These are phyloP conservation scores for Erebia epiphron DNA, from an alignment of 2,888 invertebrate genomes.

Conservation along the genomic window DNA sequence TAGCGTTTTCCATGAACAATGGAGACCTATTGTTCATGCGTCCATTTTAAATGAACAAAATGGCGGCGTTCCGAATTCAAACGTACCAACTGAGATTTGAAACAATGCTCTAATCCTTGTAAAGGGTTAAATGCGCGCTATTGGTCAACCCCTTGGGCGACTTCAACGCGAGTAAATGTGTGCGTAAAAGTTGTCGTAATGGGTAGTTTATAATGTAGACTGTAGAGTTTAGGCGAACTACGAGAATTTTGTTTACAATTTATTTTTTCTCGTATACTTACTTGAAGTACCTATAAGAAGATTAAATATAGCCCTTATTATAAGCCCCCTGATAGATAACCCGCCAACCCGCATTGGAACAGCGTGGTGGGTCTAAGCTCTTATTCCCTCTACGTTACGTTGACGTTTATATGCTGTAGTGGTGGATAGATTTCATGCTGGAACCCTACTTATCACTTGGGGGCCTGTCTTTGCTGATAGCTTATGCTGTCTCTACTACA, in stretches of 20 bases:
- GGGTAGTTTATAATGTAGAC: conserved; percentile 3
- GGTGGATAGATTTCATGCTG: too few species aligned
- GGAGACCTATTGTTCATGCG: conserved; percentile 73
- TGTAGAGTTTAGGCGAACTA: neutral
- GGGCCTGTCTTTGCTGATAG: too few species aligned
- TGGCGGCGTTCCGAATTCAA: conserved; percentile 71
- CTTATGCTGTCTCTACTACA: too few species aligned
- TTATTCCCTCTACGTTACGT: too few species aligned
- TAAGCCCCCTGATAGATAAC: too few species aligned
- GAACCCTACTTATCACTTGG: too few species aligned
- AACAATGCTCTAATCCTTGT: conserved; percentile 77
- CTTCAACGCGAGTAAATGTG: conserved; percentile 49
- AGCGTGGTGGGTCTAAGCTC: too few species aligned
- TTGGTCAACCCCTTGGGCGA: conserved; percentile 72
- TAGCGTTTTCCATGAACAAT: conserved; percentile 68
- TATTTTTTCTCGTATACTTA: too few species aligned
- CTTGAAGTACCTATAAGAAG: too few species aligned
- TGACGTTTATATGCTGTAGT: too few species aligned
- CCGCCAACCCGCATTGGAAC: too few species aligned
- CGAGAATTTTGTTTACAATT: neutral
- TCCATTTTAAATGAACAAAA: conserved; percentile 83
- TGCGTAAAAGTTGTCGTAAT: conserved; percentile 25
- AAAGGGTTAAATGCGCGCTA: conserved; percentile 80
- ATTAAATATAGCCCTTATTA: too few species aligned
- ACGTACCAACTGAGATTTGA: conserved; percentile 64